Evolutionary conservation across 2,113 vertebrate genomes (phyloP), one percentile per base, ranked within the genome.

Genomic region (Tenrec ecaudatus): DNA sequence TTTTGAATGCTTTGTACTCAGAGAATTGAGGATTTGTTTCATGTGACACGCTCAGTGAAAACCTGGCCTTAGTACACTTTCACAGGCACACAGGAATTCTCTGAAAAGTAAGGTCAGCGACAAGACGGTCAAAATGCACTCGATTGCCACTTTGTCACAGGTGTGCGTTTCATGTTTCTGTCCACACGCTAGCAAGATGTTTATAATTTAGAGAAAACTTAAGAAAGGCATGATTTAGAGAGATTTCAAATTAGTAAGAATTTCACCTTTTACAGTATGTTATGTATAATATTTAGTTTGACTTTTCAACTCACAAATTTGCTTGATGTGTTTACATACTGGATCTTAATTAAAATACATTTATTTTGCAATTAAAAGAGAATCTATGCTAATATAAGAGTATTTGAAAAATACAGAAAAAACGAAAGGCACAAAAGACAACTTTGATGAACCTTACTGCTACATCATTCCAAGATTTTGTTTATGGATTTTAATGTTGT

Each of bases 221-320:
- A 95, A 89, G 57, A 95, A 96, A 97, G 78, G 57, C 88, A 94
- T 94, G 83, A 97, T 89, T 62, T 91, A 97, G 71, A 95, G 68
- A 94, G 97, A 96, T 97, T 97, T 96, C 95, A 97, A 97, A 97
- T 95, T 97, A 96, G 97, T 94, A 96, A 94, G 85, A 58, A 95
- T 89, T 96, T 96, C 89, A 95, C 33, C 92, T 95, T 96, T 97
- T 96, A 97, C 79, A 97, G 71, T 78, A 57, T 88, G 97, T 96
- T 96, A 95, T 81, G 81, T 95, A 95, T 91, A 89, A 79, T 93
- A 97, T 76, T 96, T 93, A 89, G 57, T 84, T 89, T 76, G 1
- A 89, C 57, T 53, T 92, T 71, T 95, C 31, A 86, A 69, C 77
- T 75, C n/a, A 78, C 75, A 87, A 64, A 86, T 95, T 15, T 1